Percentiles rank a stretch among this genome's conserved stretches.
Evolutionary conservation across 2,113 vertebrate genomes (phyloP).

Genomic region (Carassius gibelio): DNA sequence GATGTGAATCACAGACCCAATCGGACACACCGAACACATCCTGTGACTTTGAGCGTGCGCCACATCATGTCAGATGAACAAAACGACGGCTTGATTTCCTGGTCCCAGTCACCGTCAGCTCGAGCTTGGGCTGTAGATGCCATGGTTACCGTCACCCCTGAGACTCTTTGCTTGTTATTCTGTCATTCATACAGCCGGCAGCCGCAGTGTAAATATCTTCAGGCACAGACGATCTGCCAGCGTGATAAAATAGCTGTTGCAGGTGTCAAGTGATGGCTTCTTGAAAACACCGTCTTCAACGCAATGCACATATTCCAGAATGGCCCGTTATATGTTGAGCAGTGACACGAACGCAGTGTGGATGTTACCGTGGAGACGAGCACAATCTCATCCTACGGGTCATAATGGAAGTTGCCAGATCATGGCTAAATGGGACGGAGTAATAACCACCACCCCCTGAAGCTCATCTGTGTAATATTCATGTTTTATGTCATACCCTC

Average conservation of each 20-base stretch:
- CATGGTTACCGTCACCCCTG: conserved; percentile 3
- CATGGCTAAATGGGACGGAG: background rate
- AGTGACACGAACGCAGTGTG: conserved; percentile 41
- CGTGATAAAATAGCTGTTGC: conserved; percentile 51
- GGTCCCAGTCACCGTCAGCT: background rate
- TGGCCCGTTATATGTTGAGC: background rate
- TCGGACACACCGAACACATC: background rate
- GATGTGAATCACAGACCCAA: background rate
- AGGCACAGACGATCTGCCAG: conserved; percentile 35
- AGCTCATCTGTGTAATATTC: conserved; percentile 24
- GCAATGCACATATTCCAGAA: background rate
- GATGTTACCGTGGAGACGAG: conserved; percentile 32
- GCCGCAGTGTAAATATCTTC: conserved; percentile 9
- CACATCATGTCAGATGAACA: conserved; percentile 26
- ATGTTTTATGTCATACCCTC: background rate
- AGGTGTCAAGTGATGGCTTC: conserved; percentile 18
- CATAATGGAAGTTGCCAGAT: conserved; percentile 12
- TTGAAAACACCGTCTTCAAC: background rate
- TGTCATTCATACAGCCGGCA: conserved; percentile 22
- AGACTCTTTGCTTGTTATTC: conserved; percentile 17
- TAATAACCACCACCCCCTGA: conserved; percentile 16
- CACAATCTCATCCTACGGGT: background rate
- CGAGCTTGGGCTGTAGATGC: conserved; percentile 8
- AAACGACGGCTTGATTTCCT: conserved; percentile 32
- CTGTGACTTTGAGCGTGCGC: background rate